Evolutionary conservation across 2,113 vertebrate genomes (phyloP).

Genomic region (Amblyornis subalaris): DNA sequence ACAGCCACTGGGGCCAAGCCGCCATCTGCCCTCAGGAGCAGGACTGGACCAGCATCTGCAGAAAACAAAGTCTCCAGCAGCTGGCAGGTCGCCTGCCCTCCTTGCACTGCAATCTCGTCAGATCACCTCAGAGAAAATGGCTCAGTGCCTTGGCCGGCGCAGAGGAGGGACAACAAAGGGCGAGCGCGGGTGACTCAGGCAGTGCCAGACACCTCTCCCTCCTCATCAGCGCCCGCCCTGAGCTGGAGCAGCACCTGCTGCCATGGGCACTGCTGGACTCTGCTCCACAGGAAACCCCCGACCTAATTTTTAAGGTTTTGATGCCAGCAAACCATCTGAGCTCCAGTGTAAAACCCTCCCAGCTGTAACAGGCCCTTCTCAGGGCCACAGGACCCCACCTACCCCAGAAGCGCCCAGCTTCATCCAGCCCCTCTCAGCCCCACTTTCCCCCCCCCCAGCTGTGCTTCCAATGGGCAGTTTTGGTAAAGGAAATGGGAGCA

Average conservation of each 20-base stretch:
- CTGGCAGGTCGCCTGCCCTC: neutral
- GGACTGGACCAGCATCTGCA: neutral
- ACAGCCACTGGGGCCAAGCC: accelerated
- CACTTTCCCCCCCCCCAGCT: neutral
- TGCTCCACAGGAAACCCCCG: neutral
- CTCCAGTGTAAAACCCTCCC: accelerated
- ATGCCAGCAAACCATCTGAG: neutral
- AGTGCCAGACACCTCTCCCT: neutral
- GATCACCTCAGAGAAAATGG: constrained; percentile 18
- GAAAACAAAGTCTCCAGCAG: neutral
- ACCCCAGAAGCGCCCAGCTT: accelerated
- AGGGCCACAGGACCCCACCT: accelerated
- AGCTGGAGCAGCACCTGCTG: neutral
- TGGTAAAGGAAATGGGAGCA: neutral
- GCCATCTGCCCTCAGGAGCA: neutral
- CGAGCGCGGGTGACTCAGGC: accelerated
- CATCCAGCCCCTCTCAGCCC: too few species aligned
- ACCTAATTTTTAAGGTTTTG: neutral
- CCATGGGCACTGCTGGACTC: accelerated
- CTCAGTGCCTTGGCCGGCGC: neutral
- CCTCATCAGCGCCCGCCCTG: accelerated
- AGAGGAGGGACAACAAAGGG: neutral
- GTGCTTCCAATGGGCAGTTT: accelerated
- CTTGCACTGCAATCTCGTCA: accelerated
- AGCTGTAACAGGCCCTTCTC: neutral